Conservation (phyloP, 2,113 vertebrate genomes). For the Embiotoca jacksoni region DNA sequence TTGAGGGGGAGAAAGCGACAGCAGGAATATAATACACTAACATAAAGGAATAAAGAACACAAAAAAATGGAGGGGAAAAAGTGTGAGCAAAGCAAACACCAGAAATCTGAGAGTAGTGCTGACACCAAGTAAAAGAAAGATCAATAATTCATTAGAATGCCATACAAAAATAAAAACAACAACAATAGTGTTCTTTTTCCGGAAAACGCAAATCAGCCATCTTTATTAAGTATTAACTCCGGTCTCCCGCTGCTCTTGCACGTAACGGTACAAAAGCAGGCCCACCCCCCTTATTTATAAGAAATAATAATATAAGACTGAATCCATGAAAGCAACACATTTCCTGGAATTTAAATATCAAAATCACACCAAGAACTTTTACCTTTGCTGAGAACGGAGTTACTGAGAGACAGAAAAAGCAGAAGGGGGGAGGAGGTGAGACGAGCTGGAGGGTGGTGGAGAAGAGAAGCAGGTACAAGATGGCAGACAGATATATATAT, state of each 20-base stretch:
- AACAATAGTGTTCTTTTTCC: conserved; percentile 75
- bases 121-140: conserved; percentile 79
- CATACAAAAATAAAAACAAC: conserved; percentile 62
- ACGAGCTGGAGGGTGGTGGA: conserved; percentile 13
- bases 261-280: conserved; percentile 22
- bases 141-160: conserved; percentile 85
- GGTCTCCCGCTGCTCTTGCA: conserved; percentile 42
- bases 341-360: conserved; percentile 61
- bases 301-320: conserved; percentile 31
- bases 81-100: conserved; percentile 43
- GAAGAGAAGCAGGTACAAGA: conserved; percentile 29
- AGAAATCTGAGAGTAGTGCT: conserved; percentile 66
- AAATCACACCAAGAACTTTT: conserved; percentile 52
- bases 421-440: conserved; percentile 6
- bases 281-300: background rate
- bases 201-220: conserved; percentile 74
- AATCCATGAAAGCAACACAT: conserved; percentile 51
- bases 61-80: too few species aligned
- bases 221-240: conserved; percentile 75
- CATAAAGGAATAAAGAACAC: conserved; percentile 14
- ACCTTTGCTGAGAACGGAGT: conserved; percentile 51
- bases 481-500: conserved; percentile 37
- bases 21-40: background rate
- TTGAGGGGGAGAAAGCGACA: background rate
- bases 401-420: background rate